These are phyloP conservation scores for Glossosoma conforme DNA, from an alignment of 1,140 invertebrate species.

Conservation along the genomic window DNA sequence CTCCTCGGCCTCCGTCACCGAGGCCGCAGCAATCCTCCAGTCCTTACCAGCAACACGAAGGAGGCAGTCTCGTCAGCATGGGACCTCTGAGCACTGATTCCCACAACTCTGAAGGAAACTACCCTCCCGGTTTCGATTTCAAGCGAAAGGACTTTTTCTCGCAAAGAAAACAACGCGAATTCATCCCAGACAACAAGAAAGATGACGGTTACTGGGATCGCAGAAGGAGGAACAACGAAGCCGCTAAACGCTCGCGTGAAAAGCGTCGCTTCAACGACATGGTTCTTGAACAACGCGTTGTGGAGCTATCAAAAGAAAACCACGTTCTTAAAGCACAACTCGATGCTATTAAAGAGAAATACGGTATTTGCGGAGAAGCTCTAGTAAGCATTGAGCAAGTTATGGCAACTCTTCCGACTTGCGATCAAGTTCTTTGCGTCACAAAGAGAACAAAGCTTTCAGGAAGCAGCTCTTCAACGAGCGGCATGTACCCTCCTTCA, in stretches of 20 bases:
- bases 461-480: slow-evolving; percentile 38
- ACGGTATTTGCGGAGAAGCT: slow-evolving; percentile 80
- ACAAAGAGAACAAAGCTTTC: slow-evolving; percentile 72
- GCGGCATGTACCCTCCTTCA: slow-evolving; percentile 57
- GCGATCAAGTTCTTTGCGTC: slow-evolving; percentile 75
- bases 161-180: slow-evolving; percentile 90
- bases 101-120: slow-evolving; percentile 43
- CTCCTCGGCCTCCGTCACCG: slow-evolving; percentile 34
- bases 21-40: slow-evolving; percentile 41
- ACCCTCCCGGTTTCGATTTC: slow-evolving; percentile 50
- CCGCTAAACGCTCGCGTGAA: slow-evolving; percentile 89
- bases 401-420: slow-evolving; percentile 72
- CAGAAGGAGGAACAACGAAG: slow-evolving; percentile 90
- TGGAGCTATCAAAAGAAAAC: slow-evolving; percentile 93
- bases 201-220: slow-evolving; percentile 97
- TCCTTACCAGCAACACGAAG: slow-evolving; percentile 13
- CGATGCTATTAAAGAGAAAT: slow-evolving; percentile 89
- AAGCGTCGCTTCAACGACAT: slow-evolving; percentile 96
- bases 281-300: slow-evolving; percentile 89
- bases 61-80: slow-evolving; percentile 33
- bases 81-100: slow-evolving; percentile 39
- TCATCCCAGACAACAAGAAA: slow-evolving; percentile 95
- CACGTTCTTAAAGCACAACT: slow-evolving; percentile 89
- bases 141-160: slow-evolving; percentile 74
- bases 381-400: slow-evolving; percentile 85